phyloP scores from a whole-genome alignment of 2,113 vertebrate species.

The Calonectris borealis region DNA sequence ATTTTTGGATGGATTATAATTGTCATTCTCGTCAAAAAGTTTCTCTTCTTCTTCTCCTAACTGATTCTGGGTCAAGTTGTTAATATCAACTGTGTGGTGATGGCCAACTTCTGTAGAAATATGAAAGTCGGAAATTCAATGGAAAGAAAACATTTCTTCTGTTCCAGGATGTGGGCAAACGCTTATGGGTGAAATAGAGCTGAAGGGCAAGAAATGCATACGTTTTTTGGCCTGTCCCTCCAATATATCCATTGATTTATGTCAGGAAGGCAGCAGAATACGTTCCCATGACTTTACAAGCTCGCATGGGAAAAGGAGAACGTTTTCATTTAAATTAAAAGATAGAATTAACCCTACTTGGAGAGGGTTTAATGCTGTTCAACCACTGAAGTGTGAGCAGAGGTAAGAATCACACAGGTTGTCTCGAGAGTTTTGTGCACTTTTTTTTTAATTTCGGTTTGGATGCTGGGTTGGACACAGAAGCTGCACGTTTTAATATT shows the following conservation, averaged over 20 bases:
- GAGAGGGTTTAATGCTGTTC: not conserved
- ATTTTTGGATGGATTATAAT: not conserved
- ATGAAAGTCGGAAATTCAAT: constrained; percentile 15
- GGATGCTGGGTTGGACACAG: not conserved
- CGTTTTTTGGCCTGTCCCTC: constrained; percentile 27
- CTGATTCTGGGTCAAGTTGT: not conserved
- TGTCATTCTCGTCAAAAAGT: not conserved
- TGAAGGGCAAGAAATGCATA: constrained; percentile 48
- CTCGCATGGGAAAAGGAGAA: not conserved
- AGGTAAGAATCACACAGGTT: not conserved
- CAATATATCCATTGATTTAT: constrained; percentile 44
- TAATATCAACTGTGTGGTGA: constrained; percentile 23
- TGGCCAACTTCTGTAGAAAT: constrained; percentile 16
- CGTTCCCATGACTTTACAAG: constrained; percentile 51
- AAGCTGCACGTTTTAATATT: not conserved
- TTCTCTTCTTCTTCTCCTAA: not conserved
- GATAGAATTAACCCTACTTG: constrained; percentile 10
- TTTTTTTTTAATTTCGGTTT: not conserved
- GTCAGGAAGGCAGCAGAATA: constrained; percentile 43
- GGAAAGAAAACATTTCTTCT: constrained; percentile 47
- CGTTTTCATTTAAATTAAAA: constrained; percentile 22
- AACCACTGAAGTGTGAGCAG: not conserved
- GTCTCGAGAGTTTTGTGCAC: not conserved
- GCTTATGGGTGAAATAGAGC: constrained; percentile 34
- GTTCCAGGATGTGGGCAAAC: constrained; percentile 34